Base-by-base conservation (phyloP, 92 coral and sea anemone species). In the Ricordea florida region DNA sequence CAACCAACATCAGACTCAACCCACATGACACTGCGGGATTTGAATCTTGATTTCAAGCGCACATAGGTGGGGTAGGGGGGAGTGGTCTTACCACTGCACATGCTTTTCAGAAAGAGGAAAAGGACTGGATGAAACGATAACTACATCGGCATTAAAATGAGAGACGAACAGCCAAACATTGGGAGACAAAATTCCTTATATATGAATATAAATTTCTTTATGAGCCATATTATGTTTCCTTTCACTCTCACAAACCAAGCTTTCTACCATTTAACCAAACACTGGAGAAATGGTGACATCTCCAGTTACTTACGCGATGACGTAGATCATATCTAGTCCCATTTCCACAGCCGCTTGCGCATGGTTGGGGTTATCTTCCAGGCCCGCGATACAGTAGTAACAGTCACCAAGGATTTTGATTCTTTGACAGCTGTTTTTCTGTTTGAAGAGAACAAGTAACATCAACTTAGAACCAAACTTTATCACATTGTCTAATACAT, bases 351-450 rank as follows among this genome's bases (percentile, higher is more conserved):
- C 93, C 15, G 57, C 85, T 30, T 84, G 67, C 30, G 98, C 97
- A 56, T 96, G 99, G 30, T 62, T 57, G 30, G 67, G 77, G 49
- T 66, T 80, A 33, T 72, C 93, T 17, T 96, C 99, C 50, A 96
- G 69, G 28, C 99, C 99, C 25, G 99, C 81, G 82, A 96, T 96
- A 56, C 99, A 96, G 46, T 96, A 96, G 64, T 96, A 96, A 57
- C 99, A 96, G 57, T 96, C 99, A 8, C 99, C 99, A 28, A 96
- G 89, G 20, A 94, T 94, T 66, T 94, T 94, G 70, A 94, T 94
- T 17, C 98, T 91, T 42, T 85, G 97, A 58, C 94, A 88, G 17
- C 86, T 76, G 78, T 94, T 90, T 94, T 89, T 91, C 98, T 94
- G 69, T 9, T 6, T 33, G 28, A 25, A 57, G n/a, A 46, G 30